phyloP scores from a whole-genome alignment of 2,888 invertebrate genomes.

The Drosophila sordidula region DNA sequence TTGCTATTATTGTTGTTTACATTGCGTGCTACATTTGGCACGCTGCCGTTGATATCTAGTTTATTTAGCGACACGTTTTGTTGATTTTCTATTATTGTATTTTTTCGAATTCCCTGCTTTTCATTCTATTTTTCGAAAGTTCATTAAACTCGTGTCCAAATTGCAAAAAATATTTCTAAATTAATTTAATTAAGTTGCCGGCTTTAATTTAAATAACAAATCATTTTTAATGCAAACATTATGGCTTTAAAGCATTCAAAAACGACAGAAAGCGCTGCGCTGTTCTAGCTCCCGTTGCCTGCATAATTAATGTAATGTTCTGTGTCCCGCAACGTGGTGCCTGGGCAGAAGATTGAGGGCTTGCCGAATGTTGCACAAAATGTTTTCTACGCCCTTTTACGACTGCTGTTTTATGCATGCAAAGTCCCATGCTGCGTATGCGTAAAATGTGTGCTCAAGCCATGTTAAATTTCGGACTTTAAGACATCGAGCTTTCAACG shows the following conservation, averaged over 20 bases:
- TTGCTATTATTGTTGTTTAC: constrained; percentile 58
- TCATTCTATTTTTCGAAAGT: constrained; percentile 35
- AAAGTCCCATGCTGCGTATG: constrained; percentile 72
- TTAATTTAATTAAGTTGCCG: constrained; percentile 19
- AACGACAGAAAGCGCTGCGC: background rate
- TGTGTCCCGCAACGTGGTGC: constrained; percentile 35
- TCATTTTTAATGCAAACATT: constrained; percentile 1
- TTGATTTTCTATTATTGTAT: constrained; percentile 59
- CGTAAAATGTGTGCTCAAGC: constrained; percentile 41
- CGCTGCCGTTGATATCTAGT: constrained; percentile 50
- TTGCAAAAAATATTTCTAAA: constrained; percentile 1
- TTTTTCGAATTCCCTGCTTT: constrained; percentile 20
- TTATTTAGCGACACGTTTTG: constrained; percentile 67
- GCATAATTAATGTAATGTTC: constrained; percentile 67
- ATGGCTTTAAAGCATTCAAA: constrained; percentile 10
- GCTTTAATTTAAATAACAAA: constrained; percentile 3
- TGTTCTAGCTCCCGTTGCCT: constrained; percentile 17
- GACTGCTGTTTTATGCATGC: constrained; percentile 70
- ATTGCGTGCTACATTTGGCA: constrained; percentile 69
- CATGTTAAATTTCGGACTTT: constrained; percentile 27
- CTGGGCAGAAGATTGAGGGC: constrained; percentile 7
- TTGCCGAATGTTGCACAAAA: constrained; percentile 57
- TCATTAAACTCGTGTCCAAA: constrained; percentile 61
- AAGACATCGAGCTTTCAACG: constrained; percentile 3
- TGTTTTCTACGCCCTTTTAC: constrained; percentile 26